Conservation (phyloP, 2,888 invertebrate species). For the Ophion slaviceki region DNA sequence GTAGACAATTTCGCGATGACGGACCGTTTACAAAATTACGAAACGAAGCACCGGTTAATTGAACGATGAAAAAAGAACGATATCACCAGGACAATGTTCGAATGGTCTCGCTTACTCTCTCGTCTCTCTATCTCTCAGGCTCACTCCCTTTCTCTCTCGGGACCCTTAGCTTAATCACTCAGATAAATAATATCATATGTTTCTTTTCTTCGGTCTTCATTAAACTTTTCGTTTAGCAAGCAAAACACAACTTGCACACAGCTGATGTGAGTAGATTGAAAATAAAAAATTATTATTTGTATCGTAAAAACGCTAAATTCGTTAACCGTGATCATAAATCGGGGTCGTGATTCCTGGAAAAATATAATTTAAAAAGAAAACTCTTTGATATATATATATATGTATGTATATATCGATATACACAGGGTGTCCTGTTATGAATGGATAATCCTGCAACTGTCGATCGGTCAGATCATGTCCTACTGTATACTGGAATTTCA, state of each 20-base stretch:
- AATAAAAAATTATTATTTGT: background rate
- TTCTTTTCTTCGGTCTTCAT: conserved; percentile 12
- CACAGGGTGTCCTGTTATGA: too few relatives aligned
- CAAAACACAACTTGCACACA: conserved; percentile 10
- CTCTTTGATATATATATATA: background rate
- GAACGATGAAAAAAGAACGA: conserved; percentile 31
- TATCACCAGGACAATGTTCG: conserved; percentile 34
- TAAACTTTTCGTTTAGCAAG: background rate
- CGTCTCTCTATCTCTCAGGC: background rate
- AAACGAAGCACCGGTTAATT: conserved; percentile 57
- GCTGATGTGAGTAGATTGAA: background rate
- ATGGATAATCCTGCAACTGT: too few relatives aligned
- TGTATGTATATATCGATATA: too few relatives aligned
- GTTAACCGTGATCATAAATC: conserved; percentile 10
- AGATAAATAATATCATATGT: conserved; percentile 61
- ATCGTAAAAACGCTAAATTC: conserved; percentile 2
- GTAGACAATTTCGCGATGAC: conserved; percentile 33
- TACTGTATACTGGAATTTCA: too few relatives aligned
- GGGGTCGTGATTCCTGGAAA: background rate
- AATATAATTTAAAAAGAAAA: conserved; percentile 22
- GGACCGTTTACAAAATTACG: conserved; percentile 18
- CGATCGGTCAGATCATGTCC: too few relatives aligned
- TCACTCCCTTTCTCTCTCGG: background rate
- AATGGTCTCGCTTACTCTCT: conserved; percentile 8
- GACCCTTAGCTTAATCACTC: conserved; percentile 54